phyloP scores from a whole-genome alignment of 1,140 invertebrate genomes.

The Zaprionus ornatus region DNA sequence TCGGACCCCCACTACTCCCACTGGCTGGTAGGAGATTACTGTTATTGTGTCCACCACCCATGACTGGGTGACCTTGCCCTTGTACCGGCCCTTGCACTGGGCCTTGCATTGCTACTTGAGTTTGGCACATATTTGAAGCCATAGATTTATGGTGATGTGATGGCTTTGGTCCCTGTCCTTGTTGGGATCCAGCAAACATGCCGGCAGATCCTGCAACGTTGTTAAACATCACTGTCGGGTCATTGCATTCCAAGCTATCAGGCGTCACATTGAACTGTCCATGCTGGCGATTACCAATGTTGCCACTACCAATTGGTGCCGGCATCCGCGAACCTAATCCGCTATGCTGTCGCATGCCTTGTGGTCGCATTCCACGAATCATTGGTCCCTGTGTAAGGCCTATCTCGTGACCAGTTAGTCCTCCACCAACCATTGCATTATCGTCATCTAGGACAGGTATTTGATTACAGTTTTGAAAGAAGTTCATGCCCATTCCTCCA shows the following conservation, averaged over 20 bases:
- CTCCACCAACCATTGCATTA: constrained; percentile 55
- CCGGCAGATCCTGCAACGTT: constrained; percentile 20
- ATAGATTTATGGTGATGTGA: constrained; percentile 54
- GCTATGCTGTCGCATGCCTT: constrained; percentile 59
- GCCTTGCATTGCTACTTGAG: constrained; percentile 82
- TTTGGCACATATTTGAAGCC: constrained; percentile 48
- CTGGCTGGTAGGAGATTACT: constrained; percentile 85
- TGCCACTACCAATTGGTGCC: constrained; percentile 20
- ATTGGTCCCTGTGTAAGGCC: constrained; percentile 78
- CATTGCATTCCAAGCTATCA: constrained; percentile 62
- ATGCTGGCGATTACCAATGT: constrained; percentile 49
- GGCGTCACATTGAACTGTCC: constrained; percentile 51
- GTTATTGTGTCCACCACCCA: constrained; percentile 55
- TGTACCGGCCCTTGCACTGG: constrained; percentile 85
- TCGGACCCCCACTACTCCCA: constrained; percentile 51
- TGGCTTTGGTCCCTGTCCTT: constrained; percentile 41
- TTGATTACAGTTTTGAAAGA: constrained; percentile 84
- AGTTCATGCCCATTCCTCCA: constrained; percentile 63
- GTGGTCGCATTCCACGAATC: constrained; percentile 68
- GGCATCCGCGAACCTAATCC: constrained; percentile 56
- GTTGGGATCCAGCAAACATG: constrained; percentile 48
- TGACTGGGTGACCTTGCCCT: constrained; percentile 62
- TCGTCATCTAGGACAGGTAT: constrained; percentile 76
- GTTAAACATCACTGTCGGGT: constrained; percentile 53
- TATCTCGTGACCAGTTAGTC: constrained; percentile 85